Base-by-base conservation (phyloP, 2,888 invertebrate genomes). In the Machimus atricapillus region DNA sequence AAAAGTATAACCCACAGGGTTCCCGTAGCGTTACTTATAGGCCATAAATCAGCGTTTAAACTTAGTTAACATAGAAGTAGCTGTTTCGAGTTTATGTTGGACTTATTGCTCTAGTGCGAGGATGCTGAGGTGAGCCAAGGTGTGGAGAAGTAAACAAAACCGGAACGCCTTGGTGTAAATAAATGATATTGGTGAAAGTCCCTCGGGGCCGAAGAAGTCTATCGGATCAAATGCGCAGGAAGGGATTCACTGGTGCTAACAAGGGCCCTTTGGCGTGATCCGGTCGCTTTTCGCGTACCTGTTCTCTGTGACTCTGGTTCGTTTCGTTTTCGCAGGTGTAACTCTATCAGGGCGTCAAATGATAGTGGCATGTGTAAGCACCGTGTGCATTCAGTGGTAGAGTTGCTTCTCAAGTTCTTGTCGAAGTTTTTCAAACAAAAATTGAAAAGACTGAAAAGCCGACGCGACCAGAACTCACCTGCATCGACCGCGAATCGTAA, bases 321-420 rank as follows among this genome's bases (percentile, higher is more conserved):
- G 66, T 27, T 52, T 52, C 52, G 7, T 52, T 46, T 19, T 52
- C 27, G 66, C 66, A 66, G 66, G 66, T 46, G 43, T 52, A 27
- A 66, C 27, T 66, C 66, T 66, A 66, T 66, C 66, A 66, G 66
- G 52, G 43, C 87, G 87, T 85, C 88, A 87, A 89, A 89, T 89
- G 89, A 87, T 78, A 89, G 88, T 89, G 89, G 89, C 88, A 89
- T 89, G 89, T 89, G 87, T 89, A 89, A 88, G 88, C 88, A 88
- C 87, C 87, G 87, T 86, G 86, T 43, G 73, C 31, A 86, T 79
- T 86, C 66, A 58, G 86, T 86, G 73, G 43, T 79, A 86, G 73
- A 74, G 27, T 86, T 86, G 43, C 37, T 86, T 34, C 16, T 78
- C 37, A 78, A 86, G 66, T 79, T 79, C 79, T 79, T 73, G 37